A percentile compares a stretch with the other conserved stretches of the same genome.
phyloP scores from a whole-genome alignment of 1,140 invertebrate genomes.

The Hycleus phaleratus region DNA sequence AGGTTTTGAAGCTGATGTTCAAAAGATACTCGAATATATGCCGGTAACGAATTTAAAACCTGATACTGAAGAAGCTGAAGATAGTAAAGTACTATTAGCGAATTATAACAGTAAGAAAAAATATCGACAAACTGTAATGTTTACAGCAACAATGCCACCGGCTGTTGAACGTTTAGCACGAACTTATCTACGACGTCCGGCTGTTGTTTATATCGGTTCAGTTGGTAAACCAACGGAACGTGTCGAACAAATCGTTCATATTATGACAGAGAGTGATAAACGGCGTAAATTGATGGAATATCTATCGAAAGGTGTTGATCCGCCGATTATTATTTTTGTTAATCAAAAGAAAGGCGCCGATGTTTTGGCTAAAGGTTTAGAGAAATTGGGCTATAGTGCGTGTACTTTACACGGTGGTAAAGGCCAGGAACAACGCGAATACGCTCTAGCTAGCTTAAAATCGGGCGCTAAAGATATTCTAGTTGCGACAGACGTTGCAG shows the following conservation, averaged over 20 bases:
- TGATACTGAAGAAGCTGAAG: slow-evolving; percentile 96
- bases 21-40: slow-evolving; percentile 97
- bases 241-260: slow-evolving; percentile 95
- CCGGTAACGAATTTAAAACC: slow-evolving; percentile 98
- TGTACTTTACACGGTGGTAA: slow-evolving; percentile 98
- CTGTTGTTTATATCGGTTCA: slow-evolving; percentile 98
- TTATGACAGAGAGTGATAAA: slow-evolving; percentile 92
- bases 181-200: slow-evolving; percentile 90
- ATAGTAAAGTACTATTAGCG: slow-evolving; percentile 75
- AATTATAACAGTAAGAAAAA: slow-evolving; percentile 98
- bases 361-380: slow-evolving; percentile 91
- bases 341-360: slow-evolving; percentile 99
- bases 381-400: slow-evolving; percentile 95
- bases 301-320: slow-evolving; percentile 78
- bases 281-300: slow-evolving; percentile 83
- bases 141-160: slow-evolving; percentile 99
- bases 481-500: slow-evolving; percentile 99
- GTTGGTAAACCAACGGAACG: slow-evolving; percentile 96
- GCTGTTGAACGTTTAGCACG: slow-evolving; percentile 93
- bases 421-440: slow-evolving; percentile 99
- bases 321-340: slow-evolving; percentile 98
- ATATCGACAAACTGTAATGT: slow-evolving; percentile 99
- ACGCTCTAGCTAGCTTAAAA: slow-evolving; percentile 93
- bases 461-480: slow-evolving; percentile 93
- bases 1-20: slow-evolving; percentile 98